Base-by-base conservation (phyloP, 2,113 vertebrate species). In the Tapirus terrestris region DNA sequence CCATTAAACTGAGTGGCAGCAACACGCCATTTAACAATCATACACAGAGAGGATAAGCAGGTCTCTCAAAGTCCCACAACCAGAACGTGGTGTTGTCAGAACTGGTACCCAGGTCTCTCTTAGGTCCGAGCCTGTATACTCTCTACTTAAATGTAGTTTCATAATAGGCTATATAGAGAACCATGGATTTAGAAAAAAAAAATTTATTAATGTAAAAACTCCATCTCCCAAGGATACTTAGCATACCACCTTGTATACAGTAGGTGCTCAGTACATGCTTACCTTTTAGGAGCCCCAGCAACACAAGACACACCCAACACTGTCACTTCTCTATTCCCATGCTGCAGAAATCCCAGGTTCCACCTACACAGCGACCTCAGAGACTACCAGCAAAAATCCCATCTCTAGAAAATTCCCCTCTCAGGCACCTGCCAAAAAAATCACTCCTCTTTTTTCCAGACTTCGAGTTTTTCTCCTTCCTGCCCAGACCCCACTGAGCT, bases 401-500 rank as follows among this genome's bases (percentile, higher is more conserved):
- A 18, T 67, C 89, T 89, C 58, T 83, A 33, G 43, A 94, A 68
- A 94, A 95, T 79, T 29, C 76, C 60, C 51, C 29, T 85, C 48
- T 94, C 36, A 43, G 84, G 76, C 1, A 36, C 20, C 21, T 86
- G 80, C 81, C 56, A 23, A 82, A 93, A 93, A 80, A 85, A 70
- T n/a, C 3, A 0, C 27, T 77, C 67, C 53, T 97, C 20, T 83
- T 43, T 43, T 85, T 39, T 77, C 67, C 53, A 1, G 0, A 96
- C 39, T 95, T 36, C 12, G 36, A 94, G n/a, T 80, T 72, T 89
- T 73, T 76, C n/a, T 97, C 23, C 65, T 56, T 90, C 65, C 33
- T 97, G 6, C 45, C 53, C 89, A 96, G 80, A 84, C 14, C 4
- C 94, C 39, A 53, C 51, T 56, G 79, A 89, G 94, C 76, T 95